Conservation (phyloP, 2,888 invertebrate species). For the Acanthacorydalis orientalis region DNA sequence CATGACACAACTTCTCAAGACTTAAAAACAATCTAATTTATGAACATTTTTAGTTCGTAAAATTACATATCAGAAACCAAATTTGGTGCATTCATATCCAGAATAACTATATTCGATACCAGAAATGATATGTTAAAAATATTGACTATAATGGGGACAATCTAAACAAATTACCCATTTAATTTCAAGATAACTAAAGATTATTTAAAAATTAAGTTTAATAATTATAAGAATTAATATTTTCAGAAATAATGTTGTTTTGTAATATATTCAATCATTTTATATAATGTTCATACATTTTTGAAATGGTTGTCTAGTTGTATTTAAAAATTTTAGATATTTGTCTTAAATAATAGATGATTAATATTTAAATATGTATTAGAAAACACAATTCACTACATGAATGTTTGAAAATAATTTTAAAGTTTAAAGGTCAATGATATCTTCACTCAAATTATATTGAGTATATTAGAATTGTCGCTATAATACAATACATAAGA, state of each 20-base stretch:
- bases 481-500: too few species aligned
- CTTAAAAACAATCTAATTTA: too few species aligned
- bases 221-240: background rate
- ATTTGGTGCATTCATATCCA: too few species aligned
- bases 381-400: background rate
- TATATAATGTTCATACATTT: slow-evolving; percentile 2
- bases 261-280: background rate
- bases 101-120: too few species aligned
- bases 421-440: too few species aligned
- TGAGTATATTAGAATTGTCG: too few species aligned
- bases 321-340: slow-evolving; percentile 5
- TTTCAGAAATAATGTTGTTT: slow-evolving; percentile 1
- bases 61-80: too few species aligned
- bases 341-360: slow-evolving; percentile 4
- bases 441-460: too few species aligned
- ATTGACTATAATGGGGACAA: slow-evolving; percentile 29
- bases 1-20: too few species aligned
- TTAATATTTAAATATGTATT: slow-evolving; percentile 1
- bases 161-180: slow-evolving; percentile 13
- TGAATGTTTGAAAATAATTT: too few species aligned
- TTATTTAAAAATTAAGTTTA: background rate
- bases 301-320: slow-evolving; percentile 2
- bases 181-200: background rate
- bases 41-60: too few species aligned
- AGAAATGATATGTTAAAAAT: background rate